Evolutionary conservation across 2,797 vertebrate species (phyloP).

Genomic region (Bradypodion ventrale): DNA sequence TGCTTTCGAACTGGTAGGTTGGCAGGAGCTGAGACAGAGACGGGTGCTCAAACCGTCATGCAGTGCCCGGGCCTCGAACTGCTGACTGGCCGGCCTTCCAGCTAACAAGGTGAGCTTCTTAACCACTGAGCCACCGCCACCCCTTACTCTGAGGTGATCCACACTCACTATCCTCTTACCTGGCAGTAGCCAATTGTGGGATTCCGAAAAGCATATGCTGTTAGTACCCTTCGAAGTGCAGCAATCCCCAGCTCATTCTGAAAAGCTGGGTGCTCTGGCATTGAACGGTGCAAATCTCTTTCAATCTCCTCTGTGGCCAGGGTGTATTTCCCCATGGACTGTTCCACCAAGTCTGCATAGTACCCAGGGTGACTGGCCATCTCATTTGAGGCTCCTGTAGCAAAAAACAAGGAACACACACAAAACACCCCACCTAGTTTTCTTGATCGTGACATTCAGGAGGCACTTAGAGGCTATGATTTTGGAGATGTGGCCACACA

Average conservation of each 20-base stretch:
- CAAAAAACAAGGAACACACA: neutral
- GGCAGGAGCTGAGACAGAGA: too few relatives aligned
- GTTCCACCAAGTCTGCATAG: slow-evolving; percentile 89
- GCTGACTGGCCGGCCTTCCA: too few relatives aligned
- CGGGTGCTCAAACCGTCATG: too few relatives aligned
- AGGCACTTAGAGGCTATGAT: too few relatives aligned
- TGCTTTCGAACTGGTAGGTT: too few relatives aligned
- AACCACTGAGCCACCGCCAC: too few relatives aligned
- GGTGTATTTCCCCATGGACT: slow-evolving; percentile 87
- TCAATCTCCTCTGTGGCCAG: slow-evolving; percentile 97
- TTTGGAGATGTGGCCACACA: too few relatives aligned
- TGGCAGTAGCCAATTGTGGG: slow-evolving; percentile 97
- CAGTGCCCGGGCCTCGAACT: too few relatives aligned
- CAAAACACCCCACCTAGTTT: neutral
- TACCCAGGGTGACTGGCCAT: slow-evolving; percentile 92
- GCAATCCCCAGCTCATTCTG: slow-evolving; percentile 95
- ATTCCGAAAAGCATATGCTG: slow-evolving; percentile 95
- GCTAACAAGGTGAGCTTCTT: too few relatives aligned
- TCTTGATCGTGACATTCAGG: neutral
- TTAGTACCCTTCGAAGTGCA: slow-evolving; percentile 91
- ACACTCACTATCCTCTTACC: slow-evolving; percentile 70
- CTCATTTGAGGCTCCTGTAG: slow-evolving; percentile 92
- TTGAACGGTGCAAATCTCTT: slow-evolving; percentile 96
- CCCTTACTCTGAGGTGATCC: neutral
- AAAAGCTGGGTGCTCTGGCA: slow-evolving; percentile 97